These are phyloP conservation scores for Drosophila melanocephala DNA, from an alignment of 2,888 invertebrate genomes.

Conservation along the genomic window DNA sequence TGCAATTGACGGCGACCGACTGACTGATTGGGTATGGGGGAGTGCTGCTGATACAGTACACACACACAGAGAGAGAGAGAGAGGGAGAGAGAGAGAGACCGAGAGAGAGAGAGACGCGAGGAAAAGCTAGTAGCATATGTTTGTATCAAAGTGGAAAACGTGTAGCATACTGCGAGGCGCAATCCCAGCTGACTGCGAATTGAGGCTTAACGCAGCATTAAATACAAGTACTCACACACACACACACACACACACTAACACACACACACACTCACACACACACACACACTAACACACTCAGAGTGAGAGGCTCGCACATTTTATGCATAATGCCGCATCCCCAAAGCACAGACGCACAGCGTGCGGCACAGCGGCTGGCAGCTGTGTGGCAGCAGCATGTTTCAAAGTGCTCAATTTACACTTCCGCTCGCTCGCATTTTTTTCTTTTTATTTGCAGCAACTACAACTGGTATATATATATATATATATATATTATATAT, in stretches of 20 bases:
- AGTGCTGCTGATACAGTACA: slow-evolving; percentile 14
- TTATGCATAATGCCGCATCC: slow-evolving; percentile 58
- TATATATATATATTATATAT: not conserved
- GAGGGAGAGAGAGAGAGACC: not conserved
- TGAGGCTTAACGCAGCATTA: slow-evolving; percentile 55
- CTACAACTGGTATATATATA: not conserved
- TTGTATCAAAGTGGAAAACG: slow-evolving; percentile 42
- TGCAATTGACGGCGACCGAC: slow-evolving; percentile 42
- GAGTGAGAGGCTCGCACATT: slow-evolving; percentile 31
- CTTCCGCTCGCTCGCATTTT: slow-evolving; percentile 59
- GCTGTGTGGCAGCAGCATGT: slow-evolving; percentile 49
- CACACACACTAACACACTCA: not conserved
- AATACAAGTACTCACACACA: slow-evolving; percentile 53
- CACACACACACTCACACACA: slow-evolving; percentile 10
- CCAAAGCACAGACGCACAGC: slow-evolving; percentile 54
- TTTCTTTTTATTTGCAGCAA: slow-evolving; percentile 15
- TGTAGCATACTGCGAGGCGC: slow-evolving; percentile 70
- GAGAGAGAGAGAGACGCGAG: not conserved
- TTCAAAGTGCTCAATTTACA: slow-evolving; percentile 79
- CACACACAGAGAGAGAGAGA: slow-evolving; percentile 16
- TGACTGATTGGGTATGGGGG: slow-evolving; percentile 10
- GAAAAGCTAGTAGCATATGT: slow-evolving; percentile 58
- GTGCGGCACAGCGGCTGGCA: slow-evolving; percentile 39
- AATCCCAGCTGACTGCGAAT: slow-evolving; percentile 75
- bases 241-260: slow-evolving; percentile 5